phyloP scores from a whole-genome alignment of 2,888 invertebrate species.

The Philereme transversata region DNA sequence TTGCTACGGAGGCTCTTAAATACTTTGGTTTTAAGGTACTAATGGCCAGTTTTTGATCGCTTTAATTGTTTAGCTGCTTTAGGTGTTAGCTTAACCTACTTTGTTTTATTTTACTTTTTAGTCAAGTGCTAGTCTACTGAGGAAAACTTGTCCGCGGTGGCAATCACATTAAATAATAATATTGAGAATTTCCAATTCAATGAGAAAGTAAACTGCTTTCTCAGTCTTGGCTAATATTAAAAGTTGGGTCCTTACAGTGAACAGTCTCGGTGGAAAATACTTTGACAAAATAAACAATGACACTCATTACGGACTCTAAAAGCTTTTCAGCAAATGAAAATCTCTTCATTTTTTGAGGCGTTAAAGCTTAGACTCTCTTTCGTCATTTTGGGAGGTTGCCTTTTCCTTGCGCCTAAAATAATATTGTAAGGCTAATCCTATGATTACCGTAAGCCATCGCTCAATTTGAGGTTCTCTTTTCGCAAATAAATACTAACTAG shows the following conservation, averaged over 20 bases:
- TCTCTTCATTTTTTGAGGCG: constrained; percentile 1
- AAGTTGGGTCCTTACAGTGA: constrained; percentile 24
- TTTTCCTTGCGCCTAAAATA: too few species aligned
- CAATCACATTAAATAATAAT: constrained; percentile 19
- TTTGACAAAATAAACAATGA: constrained; percentile 24
- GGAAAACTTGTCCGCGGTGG: constrained; percentile 12
- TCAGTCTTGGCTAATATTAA: constrained; percentile 23
- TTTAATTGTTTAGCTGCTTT: constrained; percentile 5
- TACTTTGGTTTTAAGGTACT: too few species aligned
- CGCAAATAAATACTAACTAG: too few species aligned
- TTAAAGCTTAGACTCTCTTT: background rate
- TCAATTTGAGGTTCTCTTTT: too few species aligned
- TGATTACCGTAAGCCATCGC: too few species aligned
- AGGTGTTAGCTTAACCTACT: background rate
- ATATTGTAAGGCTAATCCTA: too few species aligned
- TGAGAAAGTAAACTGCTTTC: constrained; percentile 24
- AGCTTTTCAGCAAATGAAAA: constrained; percentile 6
- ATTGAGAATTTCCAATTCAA: constrained; percentile 18
- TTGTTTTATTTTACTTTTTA: constrained; percentile 5
- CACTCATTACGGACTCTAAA: constrained; percentile 13
- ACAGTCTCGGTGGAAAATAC: constrained; percentile 16
- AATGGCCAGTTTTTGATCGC: background rate
- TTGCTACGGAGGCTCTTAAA: too few species aligned
- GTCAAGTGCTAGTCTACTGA: constrained; percentile 1
- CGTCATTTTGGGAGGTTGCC: too few species aligned